Evolutionary conservation across 2,888 invertebrate species (phyloP).

Genomic region (Andrena bicolor): DNA sequence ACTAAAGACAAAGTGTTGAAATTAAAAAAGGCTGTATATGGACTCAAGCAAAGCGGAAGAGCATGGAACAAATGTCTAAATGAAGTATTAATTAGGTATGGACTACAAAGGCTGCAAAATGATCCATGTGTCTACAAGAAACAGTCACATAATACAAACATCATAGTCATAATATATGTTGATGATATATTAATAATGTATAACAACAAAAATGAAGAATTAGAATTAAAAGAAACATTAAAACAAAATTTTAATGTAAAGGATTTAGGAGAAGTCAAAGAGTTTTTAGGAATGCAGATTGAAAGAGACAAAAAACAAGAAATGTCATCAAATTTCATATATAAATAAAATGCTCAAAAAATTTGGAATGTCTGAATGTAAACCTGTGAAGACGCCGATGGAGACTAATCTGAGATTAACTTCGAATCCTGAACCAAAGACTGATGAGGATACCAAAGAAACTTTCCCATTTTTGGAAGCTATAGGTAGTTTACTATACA

Average conservation of each 20-base stretch:
- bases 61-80: conserved; percentile 52
- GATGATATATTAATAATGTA: conserved; percentile 58
- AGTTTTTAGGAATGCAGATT: conserved; percentile 20
- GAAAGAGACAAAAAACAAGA: neutral
- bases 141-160: neutral
- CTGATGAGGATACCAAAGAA: conserved; percentile 1
- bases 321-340: no score
- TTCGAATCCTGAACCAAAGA: conserved; percentile 15
- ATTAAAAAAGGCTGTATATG: conserved; percentile 55
- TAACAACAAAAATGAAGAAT: neutral
- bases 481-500: conserved; percentile 27
- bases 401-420: neutral
- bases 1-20: conserved; percentile 48
- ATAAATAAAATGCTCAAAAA: no score
- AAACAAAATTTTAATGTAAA: conserved; percentile 55
- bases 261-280: conserved; percentile 31
- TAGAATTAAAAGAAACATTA: conserved; percentile 47
- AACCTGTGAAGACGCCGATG: no score
- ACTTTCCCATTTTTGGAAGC: conserved; percentile 30
- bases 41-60: conserved; percentile 59
- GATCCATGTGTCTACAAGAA: conserved; percentile 61
- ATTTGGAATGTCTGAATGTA: no score
- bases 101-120: conserved; percentile 44
- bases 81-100: conserved; percentile 9
- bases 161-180: conserved; percentile 52